Percentiles rank a stretch among this genome's conserved stretches.
These are phyloP conservation scores for Betta splendens DNA, from an alignment of 2,797 vertebrate species.

Conservation along the genomic window DNA sequence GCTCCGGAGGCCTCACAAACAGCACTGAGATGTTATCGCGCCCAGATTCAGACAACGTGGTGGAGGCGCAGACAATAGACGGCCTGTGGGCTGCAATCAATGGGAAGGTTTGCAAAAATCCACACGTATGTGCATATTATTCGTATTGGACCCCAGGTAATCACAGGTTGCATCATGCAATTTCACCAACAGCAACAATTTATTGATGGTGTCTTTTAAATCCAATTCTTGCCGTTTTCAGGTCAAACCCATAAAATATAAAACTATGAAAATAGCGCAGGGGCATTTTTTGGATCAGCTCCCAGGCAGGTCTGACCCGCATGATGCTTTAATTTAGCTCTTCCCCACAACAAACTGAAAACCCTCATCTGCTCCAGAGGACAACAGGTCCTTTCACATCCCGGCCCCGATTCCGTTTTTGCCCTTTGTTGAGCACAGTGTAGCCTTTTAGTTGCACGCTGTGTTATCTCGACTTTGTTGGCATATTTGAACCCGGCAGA, in stretches of 20 bases:
- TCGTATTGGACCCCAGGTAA: background rate
- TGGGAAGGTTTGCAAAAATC: too few species aligned
- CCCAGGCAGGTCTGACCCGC: conserved; percentile 60
- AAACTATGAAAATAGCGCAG: background rate
- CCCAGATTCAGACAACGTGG: conserved; percentile 59
- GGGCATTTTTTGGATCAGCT: conserved; percentile 32
- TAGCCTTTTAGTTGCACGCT: conserved; percentile 67
- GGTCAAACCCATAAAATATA: background rate
- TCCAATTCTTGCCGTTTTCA: background rate
- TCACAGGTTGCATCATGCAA: background rate
- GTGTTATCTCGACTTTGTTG: conserved; percentile 72
- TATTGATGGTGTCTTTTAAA: background rate
- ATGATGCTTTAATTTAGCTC: conserved; percentile 66
- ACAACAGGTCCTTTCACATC: conserved; percentile 75
- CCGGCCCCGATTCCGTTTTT: conserved; percentile 50
- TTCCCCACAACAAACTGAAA: conserved; percentile 58
- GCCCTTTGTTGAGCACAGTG: conserved; percentile 75
- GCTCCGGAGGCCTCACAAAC: conserved; percentile 51
- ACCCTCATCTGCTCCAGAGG: conserved; percentile 56
- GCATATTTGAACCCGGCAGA: conserved; percentile 67
- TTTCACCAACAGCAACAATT: background rate
- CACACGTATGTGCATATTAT: too few species aligned
- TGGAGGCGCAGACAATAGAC: conserved; percentile 58
- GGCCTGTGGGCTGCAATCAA: conserved; percentile 60
- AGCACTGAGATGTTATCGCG: conserved; percentile 75